Base-by-base conservation (phyloP, 2,888 invertebrate species). In the Pristionchus arcanus region DNA sequence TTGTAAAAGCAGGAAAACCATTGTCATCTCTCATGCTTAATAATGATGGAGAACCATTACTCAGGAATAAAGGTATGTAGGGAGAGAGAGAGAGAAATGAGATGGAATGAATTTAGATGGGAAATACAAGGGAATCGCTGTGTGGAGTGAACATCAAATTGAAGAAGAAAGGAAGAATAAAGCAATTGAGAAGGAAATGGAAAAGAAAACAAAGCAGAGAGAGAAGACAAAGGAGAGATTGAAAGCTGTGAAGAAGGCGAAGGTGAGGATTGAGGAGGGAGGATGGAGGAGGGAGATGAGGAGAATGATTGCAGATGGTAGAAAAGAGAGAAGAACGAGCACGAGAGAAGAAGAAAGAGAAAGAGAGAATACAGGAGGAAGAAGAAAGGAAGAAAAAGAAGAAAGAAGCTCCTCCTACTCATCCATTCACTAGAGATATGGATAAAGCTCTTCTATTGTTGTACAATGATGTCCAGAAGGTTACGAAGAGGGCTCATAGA, bases 391-490 rank as follows among this genome's bases (percentile, higher is more conserved):
- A 37, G 63, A 85, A 59, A 55, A n/a, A 21, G 21, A 59, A 55
- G 63, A 28, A 63, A 16, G 55, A 77, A 7, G 71, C 71, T 19
- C 71, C 71, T 34, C 77, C 77, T 7, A 31, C 31, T 84, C 55
- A n/a, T 84, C 84, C 53, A 84, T 84, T 84, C 59, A 84, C 53
- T 59, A 31, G 59, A 84, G 84, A 84, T 55, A 55, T 84, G 53
- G 84, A 84, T 84, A 84, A 31, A 28, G 84, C 84, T 2, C 28
- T 84, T 19, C 28, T 84, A 28, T 13, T 55, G 7, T 9, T 84
- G 34, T 84, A 84, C 34, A 84, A 84, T 84, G 84, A 84, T 16
- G 84, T 84, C 21, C 77, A 77, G 77, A 77, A n/a, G n/a, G 77
- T 77, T 13, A 77, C 77, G 9, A 77, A 77, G 77, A 77, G 77